phyloP scores from a whole-genome alignment of 35 echinoderm and acorn worm species.

The Heliocidaris erythrogramma region DNA sequence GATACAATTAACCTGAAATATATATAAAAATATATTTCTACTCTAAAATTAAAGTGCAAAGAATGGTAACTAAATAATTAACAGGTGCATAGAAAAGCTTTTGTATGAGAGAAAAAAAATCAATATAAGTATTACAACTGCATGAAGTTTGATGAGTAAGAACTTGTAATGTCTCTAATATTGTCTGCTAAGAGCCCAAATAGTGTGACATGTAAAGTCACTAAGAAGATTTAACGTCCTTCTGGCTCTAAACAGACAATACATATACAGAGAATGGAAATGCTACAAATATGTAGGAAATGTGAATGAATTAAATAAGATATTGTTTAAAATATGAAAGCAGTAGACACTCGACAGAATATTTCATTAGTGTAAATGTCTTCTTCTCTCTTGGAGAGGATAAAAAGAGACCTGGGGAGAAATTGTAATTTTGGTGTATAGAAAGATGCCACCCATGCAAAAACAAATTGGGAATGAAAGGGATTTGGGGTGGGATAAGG shows the following conservation, averaged over 20 bases:
- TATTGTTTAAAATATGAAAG: neutral
- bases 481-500: neutral
- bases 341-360: neutral
- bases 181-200: neutral
- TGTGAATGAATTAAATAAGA: neutral
- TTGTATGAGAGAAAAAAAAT: neutral
- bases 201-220: neutral
- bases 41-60: no score
- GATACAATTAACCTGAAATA: neutral
- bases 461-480: neutral
- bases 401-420: neutral
- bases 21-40: neutral
- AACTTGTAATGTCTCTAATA: neutral
- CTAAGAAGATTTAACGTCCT: neutral
- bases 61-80: no score
- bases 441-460: neutral
- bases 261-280: neutral
- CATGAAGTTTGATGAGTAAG: neutral
- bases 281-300: neutral
- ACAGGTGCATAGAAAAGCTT: neutral
- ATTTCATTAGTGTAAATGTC: neutral
- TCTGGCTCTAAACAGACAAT: neutral
- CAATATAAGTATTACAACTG: neutral
- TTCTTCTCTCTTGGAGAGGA: neutral
- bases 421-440: neutral